Percentiles rank a stretch among this genome's conserved stretches.
phyloP scores from a whole-genome alignment of 2,888 invertebrate species.

The Nudaria mundana region DNA sequence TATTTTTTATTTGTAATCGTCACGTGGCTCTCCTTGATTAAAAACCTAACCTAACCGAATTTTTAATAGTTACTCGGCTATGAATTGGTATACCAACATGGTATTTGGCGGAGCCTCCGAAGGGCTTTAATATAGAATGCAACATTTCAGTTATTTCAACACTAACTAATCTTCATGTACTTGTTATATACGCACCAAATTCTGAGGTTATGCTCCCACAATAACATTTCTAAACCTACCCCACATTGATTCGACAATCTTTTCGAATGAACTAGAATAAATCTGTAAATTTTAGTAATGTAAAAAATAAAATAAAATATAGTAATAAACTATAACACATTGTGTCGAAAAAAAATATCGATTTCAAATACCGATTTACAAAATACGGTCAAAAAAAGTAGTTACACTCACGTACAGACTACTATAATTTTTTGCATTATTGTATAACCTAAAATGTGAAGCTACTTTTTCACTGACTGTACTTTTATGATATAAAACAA shows the following conservation, averaged over 20 bases:
- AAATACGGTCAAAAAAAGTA: no score
- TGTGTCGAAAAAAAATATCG: neutral
- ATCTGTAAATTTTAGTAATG: neutral
- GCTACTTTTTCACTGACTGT: neutral
- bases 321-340: neutral
- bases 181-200: slow-evolving; percentile 14
- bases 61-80: no score
- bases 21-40: no score
- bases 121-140: no score
- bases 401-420: no score
- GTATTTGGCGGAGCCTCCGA: no score
- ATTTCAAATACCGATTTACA: neutral
- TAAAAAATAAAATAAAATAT: neutral
- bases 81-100: no score
- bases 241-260: slow-evolving; percentile 24
- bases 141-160: neutral
- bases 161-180: slow-evolving; percentile 7
- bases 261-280: slow-evolving; percentile 8
- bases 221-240: slow-evolving; percentile 41
- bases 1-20: no score
- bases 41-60: no score
- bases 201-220: slow-evolving; percentile 59
- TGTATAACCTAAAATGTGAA: neutral
- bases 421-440: no score
- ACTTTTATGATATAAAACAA: slow-evolving; percentile 1